Conservation (phyloP, 2,113 vertebrate species). For the Danio rerio region GRCz12tu NC_133189.1:44637001-44637500, state of each 20-base stretch:
- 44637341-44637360: background rate
- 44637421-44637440: no score
- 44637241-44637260: no score
- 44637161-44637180: background rate
- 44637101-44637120: background rate
- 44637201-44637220: background rate
- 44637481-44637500: no score
- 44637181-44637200: background rate
- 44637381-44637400: no score
- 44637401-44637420: no score
- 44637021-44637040: constrained; percentile 10
- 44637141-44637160: no score
- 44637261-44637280: no score
- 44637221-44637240: background rate
- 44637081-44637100: background rate
- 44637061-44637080: background rate
- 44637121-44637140: background rate
- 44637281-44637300: no score
- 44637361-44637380: no score
- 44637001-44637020: constrained; percentile 29
- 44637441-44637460: no score
- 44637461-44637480: no score
- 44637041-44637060: background rate
- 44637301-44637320: background rate
- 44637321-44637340: background rate